Base-by-base conservation (phyloP, 2,888 invertebrate species). In the Ligdia adustata region DNA sequence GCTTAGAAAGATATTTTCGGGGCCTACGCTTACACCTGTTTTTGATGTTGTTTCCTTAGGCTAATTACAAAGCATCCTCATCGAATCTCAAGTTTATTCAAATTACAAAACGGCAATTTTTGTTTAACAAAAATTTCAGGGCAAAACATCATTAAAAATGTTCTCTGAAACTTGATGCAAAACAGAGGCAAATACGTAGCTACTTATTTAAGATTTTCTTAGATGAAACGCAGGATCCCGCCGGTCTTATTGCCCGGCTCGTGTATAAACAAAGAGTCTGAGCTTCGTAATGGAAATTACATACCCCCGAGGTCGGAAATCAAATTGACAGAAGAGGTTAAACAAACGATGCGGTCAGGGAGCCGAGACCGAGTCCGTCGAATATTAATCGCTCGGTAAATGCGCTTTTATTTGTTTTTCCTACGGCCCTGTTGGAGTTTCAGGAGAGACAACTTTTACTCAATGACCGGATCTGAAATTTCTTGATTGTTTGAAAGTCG, bases 301-400 rank as follows among this genome's bases (percentile, higher is more conserved):
- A 87, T 82, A 87, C 82, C 86, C 78, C 80, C 75, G 82, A 83
- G 87, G 84, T 86, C 79, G 83, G 81, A 83, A 86, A 87, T 88
- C 89, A 86, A 90, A 89, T 89, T 88, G 87, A 87, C 87, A 87
- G 86, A 88, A 89, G 87, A 88, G 85, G 87, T 87, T 90, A 86
- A 82, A 86, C 88, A 87, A 89, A 90, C 88, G 88, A 81, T 79
- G 87, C 79, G 88, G 88, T 82, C 85, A 77, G 78, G 71, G 76
- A 75, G 75, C 75, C 72, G 72, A 75, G 79, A 72, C 79, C 78
- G 75, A 66, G 77, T 79, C 82, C 75, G 78, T 72, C 79, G 85
- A 86, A 85, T 86, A 85, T 84, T 85, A 84, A 85, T 85, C 82
- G 84, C 73, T 77, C 63, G 75, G 83, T 82, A 85, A 87, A 87